These are phyloP conservation scores for Fulmarus glacialis DNA, from an alignment of 2,113 vertebrate genomes.

Conservation along the genomic window DNA sequence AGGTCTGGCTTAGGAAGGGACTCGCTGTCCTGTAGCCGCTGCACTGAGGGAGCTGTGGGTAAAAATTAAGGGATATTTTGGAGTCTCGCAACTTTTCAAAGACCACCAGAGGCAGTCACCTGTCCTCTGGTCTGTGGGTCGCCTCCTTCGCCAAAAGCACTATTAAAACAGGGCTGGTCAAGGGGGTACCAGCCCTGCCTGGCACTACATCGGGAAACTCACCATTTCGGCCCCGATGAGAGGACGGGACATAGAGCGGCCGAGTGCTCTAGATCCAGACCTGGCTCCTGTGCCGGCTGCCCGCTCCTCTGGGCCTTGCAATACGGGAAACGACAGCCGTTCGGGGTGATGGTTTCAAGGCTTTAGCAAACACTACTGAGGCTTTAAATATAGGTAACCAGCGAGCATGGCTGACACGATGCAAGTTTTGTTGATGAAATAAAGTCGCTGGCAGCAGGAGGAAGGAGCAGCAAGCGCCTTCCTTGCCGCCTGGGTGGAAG, in stretches of 20 bases:
- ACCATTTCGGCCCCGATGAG: not conserved
- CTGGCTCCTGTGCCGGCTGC: not conserved
- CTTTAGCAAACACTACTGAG: not conserved
- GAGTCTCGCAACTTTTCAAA: not conserved
- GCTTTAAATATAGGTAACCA: not conserved
- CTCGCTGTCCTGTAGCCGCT: not conserved
- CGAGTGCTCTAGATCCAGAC: not conserved
- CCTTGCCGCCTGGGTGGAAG: not conserved
- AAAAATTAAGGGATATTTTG: not conserved
- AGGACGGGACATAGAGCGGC: not conserved
- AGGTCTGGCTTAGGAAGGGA: not conserved
- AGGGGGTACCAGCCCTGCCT: not conserved
- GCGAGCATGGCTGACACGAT: accelerated
- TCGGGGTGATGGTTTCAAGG: not conserved
- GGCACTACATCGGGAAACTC: not conserved
- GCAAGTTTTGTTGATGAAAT: not conserved
- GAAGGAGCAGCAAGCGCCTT: not conserved
- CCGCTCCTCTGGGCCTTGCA: not conserved
- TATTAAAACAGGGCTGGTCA: not conserved
- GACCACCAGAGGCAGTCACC: accelerated
- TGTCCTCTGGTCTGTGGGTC: not conserved
- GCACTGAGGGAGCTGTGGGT: not conserved
- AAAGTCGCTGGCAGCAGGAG: not conserved
- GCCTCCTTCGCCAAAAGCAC: accelerated
- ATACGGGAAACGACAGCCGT: not conserved